Base-by-base conservation (phyloP, 1,140 invertebrate genomes). In the Cotesia typhae region DNA sequence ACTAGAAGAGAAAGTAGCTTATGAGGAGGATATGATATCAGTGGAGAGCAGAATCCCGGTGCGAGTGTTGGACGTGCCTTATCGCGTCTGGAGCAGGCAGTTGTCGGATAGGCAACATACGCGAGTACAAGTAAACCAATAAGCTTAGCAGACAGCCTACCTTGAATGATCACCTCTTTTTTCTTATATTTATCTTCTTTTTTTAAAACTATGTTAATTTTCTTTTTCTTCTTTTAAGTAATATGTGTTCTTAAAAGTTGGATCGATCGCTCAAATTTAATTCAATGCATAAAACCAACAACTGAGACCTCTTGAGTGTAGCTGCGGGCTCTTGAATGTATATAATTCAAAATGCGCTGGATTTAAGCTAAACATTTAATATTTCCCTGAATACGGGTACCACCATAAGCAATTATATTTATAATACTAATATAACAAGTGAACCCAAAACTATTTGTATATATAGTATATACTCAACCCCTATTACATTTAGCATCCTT, bases 61-160 rank as follows among this genome's bases (percentile, higher is more conserved):
- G 79, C 76, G 83, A 84, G 82, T 82, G 83, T 84, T 77, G 82
- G 82, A 84, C 82, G 83, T 85, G 82, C 79, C 82, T 85, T 85
- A 85, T 85, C 83, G 82, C 81, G 78, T 79, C 77, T 81, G 81
- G 79, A 79, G 81, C 83, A 85, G 83, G 80, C 83, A 80, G 76
- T 78, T 78, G 35, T 35, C 12, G 55, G 36, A 41, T 9, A 79
- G 78, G 74, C 76, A 76, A 78, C 59, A 75, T 77, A 76, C 77
- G 59, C 69, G 17, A 20, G 10, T 14, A 14, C 37, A 37, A 51
- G 17, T 14, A 55, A 14, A 17, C 53, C 5, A 55, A 17, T 2
- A 55, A n/a, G 37, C 7, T 41, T 20, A 60, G 55, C 67, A 9
- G 7, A 66, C 47, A n/a, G 38, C 12, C 41, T 47, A 10, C 6